phyloP scores from a whole-genome alignment of 2,797 vertebrate species.

The Chloroceryle inda region DNA sequence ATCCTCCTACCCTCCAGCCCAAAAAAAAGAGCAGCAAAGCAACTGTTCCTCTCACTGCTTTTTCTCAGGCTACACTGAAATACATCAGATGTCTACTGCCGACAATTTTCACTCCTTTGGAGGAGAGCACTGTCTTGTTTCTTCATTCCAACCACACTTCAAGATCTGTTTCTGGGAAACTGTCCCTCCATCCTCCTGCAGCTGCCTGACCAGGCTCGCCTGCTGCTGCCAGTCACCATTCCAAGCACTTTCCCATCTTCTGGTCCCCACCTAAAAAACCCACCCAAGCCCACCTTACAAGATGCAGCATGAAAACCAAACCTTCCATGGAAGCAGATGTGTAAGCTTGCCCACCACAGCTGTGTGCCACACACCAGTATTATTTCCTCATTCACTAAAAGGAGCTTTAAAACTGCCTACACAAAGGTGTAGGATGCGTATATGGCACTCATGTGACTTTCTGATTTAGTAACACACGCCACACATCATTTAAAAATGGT shows the following conservation, averaged over 20 bases:
- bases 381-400: not conserved
- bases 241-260: not conserved
- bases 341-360: not conserved
- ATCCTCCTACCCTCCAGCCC: not conserved
- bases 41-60: slow-evolving; percentile 4
- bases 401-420: not conserved
- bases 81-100: not conserved
- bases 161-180: not conserved
- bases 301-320: not conserved
- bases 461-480: not conserved
- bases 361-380: not conserved
- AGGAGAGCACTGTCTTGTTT: not conserved
- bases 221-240: not conserved
- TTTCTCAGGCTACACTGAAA: not conserved
- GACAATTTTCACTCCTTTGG: not conserved
- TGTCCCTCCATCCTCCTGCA: not conserved
- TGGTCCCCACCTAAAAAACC: not conserved
- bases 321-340: not conserved
- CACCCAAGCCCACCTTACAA: not conserved
- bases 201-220: not conserved
- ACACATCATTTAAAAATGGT: not conserved
- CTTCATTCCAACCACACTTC: not conserved
- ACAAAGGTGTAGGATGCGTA: not conserved
- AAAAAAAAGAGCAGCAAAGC: slow-evolving; percentile 39
- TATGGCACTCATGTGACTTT: not conserved